A percentile compares a stretch with the other conserved stretches of the same genome.
These are phyloP conservation scores for Pteria penguin DNA, from an alignment of 2,888 invertebrate genomes.

Conservation along the genomic window DNA sequence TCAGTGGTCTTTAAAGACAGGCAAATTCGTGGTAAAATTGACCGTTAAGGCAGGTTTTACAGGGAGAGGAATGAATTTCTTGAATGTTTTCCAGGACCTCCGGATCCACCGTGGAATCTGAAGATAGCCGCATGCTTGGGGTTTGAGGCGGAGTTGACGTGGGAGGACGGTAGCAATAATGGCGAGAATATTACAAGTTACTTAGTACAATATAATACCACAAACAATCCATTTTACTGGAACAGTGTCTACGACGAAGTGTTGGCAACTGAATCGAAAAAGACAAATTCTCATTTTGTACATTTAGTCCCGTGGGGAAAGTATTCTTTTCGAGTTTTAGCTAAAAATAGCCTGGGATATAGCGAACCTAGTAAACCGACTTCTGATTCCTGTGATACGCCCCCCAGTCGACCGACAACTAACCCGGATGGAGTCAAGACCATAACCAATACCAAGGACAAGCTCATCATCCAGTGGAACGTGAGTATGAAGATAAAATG, in stretches of 20 bases:
- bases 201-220: constrained; percentile 94
- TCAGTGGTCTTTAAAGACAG: no score
- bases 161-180: constrained; percentile 95
- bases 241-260: constrained; percentile 66
- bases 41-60: no score
- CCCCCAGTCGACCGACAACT: constrained; percentile 72
- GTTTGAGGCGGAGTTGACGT: constrained; percentile 80
- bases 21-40: no score
- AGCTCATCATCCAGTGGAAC: constrained; percentile 78
- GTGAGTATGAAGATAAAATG: constrained; percentile 63
- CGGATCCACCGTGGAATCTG: constrained; percentile 89
- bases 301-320: constrained; percentile 76
- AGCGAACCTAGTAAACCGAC: constrained; percentile 77
- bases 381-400: constrained; percentile 68
- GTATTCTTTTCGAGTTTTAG: constrained; percentile 79
- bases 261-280: constrained; percentile 36
- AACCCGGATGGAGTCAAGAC: constrained; percentile 78
- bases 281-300: constrained; percentile 54
- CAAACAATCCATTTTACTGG: constrained; percentile 96
- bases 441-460: constrained; percentile 74
- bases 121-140: constrained; percentile 84
- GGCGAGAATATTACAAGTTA: constrained; percentile 94
- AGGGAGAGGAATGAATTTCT: no score
- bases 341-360: constrained; percentile 77
- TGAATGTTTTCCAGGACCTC: constrained; percentile 89